phyloP scores from a whole-genome alignment of 2,113 vertebrate species.

The Pterophyllum scalare region DNA sequence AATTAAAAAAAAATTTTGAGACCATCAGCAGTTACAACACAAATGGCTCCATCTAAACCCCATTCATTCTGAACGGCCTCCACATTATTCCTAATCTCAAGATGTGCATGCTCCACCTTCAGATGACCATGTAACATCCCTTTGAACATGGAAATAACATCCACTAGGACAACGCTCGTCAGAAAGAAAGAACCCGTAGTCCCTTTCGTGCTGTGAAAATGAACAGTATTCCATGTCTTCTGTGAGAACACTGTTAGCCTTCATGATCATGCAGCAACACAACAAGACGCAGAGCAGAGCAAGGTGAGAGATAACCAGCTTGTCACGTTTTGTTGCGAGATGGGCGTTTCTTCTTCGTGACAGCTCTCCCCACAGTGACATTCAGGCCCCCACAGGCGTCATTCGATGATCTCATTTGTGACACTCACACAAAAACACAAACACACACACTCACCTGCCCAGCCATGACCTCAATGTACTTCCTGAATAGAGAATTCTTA shows the following conservation, averaged over 20 bases:
- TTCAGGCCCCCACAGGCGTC: conserved; percentile 56
- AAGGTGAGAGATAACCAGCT: conserved; percentile 26
- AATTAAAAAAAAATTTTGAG: background rate
- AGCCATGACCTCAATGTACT: conserved; percentile 52
- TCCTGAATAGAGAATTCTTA: conserved; percentile 60
- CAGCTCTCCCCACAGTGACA: conserved; percentile 51
- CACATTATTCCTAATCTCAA: too few species aligned
- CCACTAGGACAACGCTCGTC: too few species aligned
- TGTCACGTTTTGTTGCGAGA: conserved; percentile 44
- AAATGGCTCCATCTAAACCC: too few species aligned
- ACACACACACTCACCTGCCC: conserved; percentile 45
- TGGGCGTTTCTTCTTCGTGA: conserved; percentile 28
- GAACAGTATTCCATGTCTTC: background rate
- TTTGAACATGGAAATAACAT: too few species aligned
- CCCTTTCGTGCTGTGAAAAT: background rate
- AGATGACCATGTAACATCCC: too few species aligned
- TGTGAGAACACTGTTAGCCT: conserved; percentile 11
- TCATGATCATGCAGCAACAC: conserved; percentile 19
- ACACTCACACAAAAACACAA: conserved; percentile 23
- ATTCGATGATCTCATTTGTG: conserved; percentile 56
- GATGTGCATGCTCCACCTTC: too few species aligned
- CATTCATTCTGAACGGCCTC: too few species aligned
- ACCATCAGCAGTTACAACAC: too few species aligned
- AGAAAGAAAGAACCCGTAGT: background rate
- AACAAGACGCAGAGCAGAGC: conserved; percentile 9